Conservation (phyloP, 2,113 vertebrate species). For the Heterotis niloticus region DNA sequence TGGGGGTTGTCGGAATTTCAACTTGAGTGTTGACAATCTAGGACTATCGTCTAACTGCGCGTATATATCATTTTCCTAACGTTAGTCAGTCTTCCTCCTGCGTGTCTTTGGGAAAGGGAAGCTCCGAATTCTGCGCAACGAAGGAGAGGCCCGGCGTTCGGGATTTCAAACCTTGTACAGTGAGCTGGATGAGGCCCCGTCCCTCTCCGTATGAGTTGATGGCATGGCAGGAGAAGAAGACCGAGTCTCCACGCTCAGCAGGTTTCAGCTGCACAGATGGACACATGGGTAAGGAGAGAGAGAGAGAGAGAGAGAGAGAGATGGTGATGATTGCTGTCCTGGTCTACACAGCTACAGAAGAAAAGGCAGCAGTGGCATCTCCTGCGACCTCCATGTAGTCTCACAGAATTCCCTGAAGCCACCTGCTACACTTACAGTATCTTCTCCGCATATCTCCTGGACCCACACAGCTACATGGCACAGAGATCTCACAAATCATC, state of each 20-base stretch:
- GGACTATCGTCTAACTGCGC: background rate
- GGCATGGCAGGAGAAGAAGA: constrained; percentile 97
- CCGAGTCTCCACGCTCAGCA: constrained; percentile 91
- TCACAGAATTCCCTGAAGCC: too few species aligned
- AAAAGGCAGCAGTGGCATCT: background rate
- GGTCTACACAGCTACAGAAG: background rate
- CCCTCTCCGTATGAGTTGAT: constrained; percentile 98
- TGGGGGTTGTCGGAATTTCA: too few species aligned
- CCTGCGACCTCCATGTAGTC: background rate
- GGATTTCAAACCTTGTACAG: constrained; percentile 81
- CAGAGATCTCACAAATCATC: too few species aligned
- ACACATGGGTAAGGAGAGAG: background rate
- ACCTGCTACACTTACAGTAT: too few species aligned
- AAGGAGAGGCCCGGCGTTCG: background rate
- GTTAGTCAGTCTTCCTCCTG: background rate
- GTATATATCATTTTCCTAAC: background rate
- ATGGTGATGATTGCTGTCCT: background rate
- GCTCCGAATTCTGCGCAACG: background rate
- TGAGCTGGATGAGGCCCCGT: constrained; percentile 95
- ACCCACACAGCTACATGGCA: too few species aligned
- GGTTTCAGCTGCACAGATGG: constrained; percentile 77
- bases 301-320: constrained; percentile 21
- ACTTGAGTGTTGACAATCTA: background rate
- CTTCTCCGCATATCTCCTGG: too few species aligned
- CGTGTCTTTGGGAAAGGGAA: background rate